These are phyloP conservation scores for Nibea coibor DNA, from an alignment of 2,113 vertebrate genomes.

Conservation along the genomic window DNA sequence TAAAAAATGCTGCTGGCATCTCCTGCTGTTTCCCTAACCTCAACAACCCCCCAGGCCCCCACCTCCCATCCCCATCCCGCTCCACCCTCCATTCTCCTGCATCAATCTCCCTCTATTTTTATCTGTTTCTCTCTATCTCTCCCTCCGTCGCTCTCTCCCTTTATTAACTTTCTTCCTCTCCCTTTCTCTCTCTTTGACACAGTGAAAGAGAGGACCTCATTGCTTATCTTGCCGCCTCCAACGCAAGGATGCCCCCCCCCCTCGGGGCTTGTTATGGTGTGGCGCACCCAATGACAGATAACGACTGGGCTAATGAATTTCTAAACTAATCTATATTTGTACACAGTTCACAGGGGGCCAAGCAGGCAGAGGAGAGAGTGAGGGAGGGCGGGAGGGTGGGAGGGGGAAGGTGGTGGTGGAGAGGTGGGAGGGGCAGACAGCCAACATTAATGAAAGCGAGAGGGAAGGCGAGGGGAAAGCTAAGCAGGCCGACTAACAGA, in stretches of 20 bases:
- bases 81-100: not conserved
- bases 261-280: constrained; percentile 73
- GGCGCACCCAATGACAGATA: constrained; percentile 76
- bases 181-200: constrained; percentile 53
- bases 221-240: constrained; percentile 53
- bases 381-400: not conserved
- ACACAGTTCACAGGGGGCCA: constrained; percentile 72
- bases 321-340: constrained; percentile 83
- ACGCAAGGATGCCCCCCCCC: not conserved
- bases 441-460: constrained; percentile 15
- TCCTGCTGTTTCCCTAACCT: constrained; percentile 51
- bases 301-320: constrained; percentile 82
- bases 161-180: constrained; percentile 57
- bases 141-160: constrained; percentile 33
- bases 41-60: not conserved
- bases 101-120: constrained; percentile 44
- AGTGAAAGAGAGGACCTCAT: constrained; percentile 47
- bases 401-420: not conserved
- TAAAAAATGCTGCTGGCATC: constrained; percentile 59
- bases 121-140: constrained; percentile 40
- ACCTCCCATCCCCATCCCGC: no score
- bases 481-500: constrained; percentile 5
- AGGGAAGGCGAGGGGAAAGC: not conserved
- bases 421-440: not conserved
- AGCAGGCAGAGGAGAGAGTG: constrained; percentile 28